Percentiles rank a stretch among this genome's conserved stretches.
These are phyloP conservation scores for Lycocorax pyrrhopterus DNA, from an alignment of 2,113 vertebrate species.

Conservation along the genomic window DNA sequence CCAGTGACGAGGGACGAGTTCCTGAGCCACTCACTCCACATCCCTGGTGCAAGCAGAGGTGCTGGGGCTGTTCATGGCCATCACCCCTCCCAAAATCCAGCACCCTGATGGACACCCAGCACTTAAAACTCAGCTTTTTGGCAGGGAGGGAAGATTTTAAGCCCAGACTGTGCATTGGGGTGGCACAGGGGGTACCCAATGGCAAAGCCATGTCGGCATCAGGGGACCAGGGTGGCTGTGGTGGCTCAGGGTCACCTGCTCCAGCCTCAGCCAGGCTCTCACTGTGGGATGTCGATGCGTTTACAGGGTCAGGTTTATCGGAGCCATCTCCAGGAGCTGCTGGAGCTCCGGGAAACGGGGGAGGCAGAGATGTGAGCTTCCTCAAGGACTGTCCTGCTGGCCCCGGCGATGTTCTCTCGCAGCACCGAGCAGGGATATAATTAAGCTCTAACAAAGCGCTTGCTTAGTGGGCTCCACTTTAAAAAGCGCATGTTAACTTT, in stretches of 20 bases:
- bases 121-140: not conserved
- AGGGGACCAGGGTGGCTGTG: not conserved
- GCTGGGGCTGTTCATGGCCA: fast-evolving
- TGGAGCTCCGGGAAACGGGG: not conserved
- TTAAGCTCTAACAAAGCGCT: constrained; percentile 44
- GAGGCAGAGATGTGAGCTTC: constrained; percentile 35
- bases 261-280: not conserved
- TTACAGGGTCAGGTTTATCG: not conserved
- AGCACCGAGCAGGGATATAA: not conserved
- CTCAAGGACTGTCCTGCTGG: constrained; percentile 41
- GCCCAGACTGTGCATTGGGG: fast-evolving
- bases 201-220: fast-evolving
- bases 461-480: not conserved
- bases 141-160: not conserved
- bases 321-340: constrained; percentile 23
- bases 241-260: not conserved
- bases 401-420: not conserved
- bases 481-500: not conserved
- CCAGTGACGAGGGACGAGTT: not conserved
- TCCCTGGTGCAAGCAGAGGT: fast-evolving
- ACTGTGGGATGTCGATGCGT: fast-evolving
- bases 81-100: not conserved
- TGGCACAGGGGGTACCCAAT: fast-evolving
- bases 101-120: not conserved
- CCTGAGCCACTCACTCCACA: not conserved